Evolutionary conservation across 1,140 invertebrate species (phyloP), one percentile per base, ranked within the genome.

Genomic region (Sarcophaga peregrina): DNA sequence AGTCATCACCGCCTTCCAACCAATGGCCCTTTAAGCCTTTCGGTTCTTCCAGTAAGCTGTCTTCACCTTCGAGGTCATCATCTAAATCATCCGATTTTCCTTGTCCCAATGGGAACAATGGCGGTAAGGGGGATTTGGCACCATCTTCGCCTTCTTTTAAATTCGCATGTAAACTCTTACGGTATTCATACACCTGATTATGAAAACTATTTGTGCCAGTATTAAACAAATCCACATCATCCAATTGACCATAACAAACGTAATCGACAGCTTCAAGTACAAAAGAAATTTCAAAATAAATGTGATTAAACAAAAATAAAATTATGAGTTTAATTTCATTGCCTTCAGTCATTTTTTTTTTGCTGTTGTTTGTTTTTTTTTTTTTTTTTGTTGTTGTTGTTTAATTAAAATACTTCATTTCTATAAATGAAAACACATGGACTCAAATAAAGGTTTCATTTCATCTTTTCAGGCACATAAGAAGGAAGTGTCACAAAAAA

Each of bases 151-250:
- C 88, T 20, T 89, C 87, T 50, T 89, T 87, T 0, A 89, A 83
- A 82, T 89, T 89, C 2, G 87, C 87, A 81, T 88, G 85, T 78
- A 89, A 83, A 82, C 88, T 89, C 47, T 89, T 89, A 20, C 88
- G 86, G 62, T 89, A 89, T 48, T 89, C 88, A 54, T 89, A 89
- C 8, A 89, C 88, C 75, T 89, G 88, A 75, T 88, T 86, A 46
- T 89, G 88, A 46, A 89, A 89, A 11, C 88, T 89, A 75, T 88
- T 87, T 46, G 84, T 82, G 25, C 87, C 88, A 13, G 85, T 88
- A 80, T 88, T 89, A 25, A 86, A 89, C 5, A 89, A 84, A 86
- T 89, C 88, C 74, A 89, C 88, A 75, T 89, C 88, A 11, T 89
- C 88, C 83, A 89, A 74, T 82, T 89, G 87, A 11, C 88, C 88